Evolutionary conservation across 2,113 vertebrate genomes (phyloP).

Genomic region (Clarias macrocephalus): DNA sequence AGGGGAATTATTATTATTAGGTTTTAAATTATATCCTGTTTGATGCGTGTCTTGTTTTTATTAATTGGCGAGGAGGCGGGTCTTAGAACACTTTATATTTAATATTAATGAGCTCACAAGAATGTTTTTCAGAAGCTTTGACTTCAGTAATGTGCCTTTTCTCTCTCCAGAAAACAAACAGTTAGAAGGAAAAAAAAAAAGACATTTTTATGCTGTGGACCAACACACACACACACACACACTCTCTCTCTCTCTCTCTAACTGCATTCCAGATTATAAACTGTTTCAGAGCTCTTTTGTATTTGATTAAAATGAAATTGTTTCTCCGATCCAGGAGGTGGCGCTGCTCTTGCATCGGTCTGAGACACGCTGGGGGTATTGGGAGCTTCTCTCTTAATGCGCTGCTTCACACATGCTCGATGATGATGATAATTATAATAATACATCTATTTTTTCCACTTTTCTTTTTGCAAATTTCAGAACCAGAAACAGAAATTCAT

Average conservation of each 20-base stretch:
- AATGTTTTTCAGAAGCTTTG: constrained; percentile 24
- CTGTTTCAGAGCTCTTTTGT: neutral
- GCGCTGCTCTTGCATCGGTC: neutral
- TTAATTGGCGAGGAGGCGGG: neutral
- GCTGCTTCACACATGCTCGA: neutral
- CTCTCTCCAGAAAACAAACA: constrained; percentile 30
- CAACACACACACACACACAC: constrained; percentile 12
- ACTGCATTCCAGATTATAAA: constrained; percentile 1
- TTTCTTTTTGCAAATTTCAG: neutral
- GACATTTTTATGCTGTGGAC: constrained; percentile 40
- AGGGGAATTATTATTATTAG: neutral
- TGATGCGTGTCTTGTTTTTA: neutral
- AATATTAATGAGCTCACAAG: neutral
- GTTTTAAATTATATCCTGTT: neutral
- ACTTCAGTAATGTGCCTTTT: constrained; percentile 84
- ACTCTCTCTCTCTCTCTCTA: neutral
- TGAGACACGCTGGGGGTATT: neutral
- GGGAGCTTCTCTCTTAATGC: neutral
- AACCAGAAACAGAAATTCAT: neutral
- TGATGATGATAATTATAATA: neutral
- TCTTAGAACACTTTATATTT: constrained; percentile 12
- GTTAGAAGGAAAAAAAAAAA: neutral
- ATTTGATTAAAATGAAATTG: neutral
- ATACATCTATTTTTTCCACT: neutral
- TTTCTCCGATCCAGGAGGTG: too few species aligned